A percentile compares a stretch with the other conserved stretches of the same genome.
These are phyloP conservation scores for Linnaemya vulpina DNA, from an alignment of 2,888 invertebrate genomes.

Conservation along the genomic window DNA sequence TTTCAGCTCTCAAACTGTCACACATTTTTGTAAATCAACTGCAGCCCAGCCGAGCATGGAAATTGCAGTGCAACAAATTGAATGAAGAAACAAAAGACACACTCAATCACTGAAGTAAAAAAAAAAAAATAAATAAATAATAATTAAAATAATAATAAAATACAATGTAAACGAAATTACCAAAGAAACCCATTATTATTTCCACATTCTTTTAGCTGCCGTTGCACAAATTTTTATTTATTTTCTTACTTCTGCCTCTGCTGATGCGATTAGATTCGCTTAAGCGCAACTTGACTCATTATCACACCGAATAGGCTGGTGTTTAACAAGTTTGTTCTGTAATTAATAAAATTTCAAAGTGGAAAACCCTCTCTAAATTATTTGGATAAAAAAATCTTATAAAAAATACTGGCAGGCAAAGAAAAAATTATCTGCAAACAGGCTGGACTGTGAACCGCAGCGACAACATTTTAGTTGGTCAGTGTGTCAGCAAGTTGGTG, in stretches of 20 bases:
- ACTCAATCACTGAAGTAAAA: constrained; percentile 13
- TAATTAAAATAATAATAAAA: neutral
- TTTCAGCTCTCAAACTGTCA: constrained; percentile 8
- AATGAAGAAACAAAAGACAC: constrained; percentile 10
- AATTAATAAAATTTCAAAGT: constrained; percentile 8
- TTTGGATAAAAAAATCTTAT: no score
- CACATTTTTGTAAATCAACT: constrained; percentile 8
- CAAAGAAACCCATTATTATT: constrained; percentile 29
- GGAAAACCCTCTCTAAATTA: neutral
- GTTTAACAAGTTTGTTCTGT: neutral
- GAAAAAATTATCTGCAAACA: constrained; percentile 9
- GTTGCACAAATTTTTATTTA: neutral
- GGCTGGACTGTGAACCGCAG: neutral
- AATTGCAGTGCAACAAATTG: constrained; percentile 52
- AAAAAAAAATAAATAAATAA: no score
- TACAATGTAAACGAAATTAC: constrained; percentile 15
- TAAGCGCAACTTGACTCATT: neutral
- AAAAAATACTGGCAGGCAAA: constrained; percentile 1
- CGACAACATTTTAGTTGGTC: constrained; percentile 27
- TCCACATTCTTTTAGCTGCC: constrained; percentile 4
- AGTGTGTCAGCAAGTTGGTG: constrained; percentile 40
- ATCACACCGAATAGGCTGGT: no score
- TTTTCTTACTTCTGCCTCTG: neutral
- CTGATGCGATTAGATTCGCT: neutral
- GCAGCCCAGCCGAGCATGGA: constrained; percentile 54